These are phyloP conservation scores for Ficedula albicollis DNA, from an alignment of 2,797 vertebrate species.

Conservation along the genomic window DNA sequence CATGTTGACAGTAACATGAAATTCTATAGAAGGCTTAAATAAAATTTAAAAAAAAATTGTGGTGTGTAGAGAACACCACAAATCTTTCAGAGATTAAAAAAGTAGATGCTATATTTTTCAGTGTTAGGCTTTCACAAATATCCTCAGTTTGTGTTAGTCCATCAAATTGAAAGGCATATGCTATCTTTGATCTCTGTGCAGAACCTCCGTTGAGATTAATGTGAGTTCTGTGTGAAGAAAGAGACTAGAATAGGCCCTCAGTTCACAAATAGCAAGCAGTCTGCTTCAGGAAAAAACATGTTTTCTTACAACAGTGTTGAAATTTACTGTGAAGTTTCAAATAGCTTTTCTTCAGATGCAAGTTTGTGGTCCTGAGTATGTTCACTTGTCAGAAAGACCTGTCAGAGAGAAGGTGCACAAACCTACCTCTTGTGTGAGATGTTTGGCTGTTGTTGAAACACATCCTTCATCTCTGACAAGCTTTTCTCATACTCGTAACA, in stretches of 20 bases:
- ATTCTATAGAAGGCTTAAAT: slow-evolving; percentile 1
- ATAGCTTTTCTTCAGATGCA: slow-evolving; percentile 19
- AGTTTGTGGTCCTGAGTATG: neutral
- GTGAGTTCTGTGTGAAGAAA: slow-evolving; percentile 56
- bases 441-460: neutral
- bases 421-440: neutral
- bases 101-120: slow-evolving; percentile 26
- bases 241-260: slow-evolving; percentile 65
- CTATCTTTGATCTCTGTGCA: slow-evolving; percentile 66
- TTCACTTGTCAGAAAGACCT: slow-evolving; percentile 19
- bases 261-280: slow-evolving; percentile 68
- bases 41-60: neutral
- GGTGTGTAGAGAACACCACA: slow-evolving; percentile 9
- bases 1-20: neutral
- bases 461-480: neutral
- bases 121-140: slow-evolving; percentile 43
- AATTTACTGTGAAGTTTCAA: slow-evolving; percentile 45
- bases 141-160: slow-evolving; percentile 55
- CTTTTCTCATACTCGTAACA: neutral
- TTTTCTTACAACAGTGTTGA: slow-evolving; percentile 58
- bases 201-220: slow-evolving; percentile 68
- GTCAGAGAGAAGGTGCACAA: slow-evolving; percentile 5
- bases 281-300: slow-evolving; percentile 55
- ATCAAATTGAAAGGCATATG: slow-evolving; percentile 74
- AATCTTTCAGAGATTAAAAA: slow-evolving; percentile 37